Base-by-base conservation (phyloP, 2,797 vertebrate genomes). In the Mastacembelus armatus region DNA sequence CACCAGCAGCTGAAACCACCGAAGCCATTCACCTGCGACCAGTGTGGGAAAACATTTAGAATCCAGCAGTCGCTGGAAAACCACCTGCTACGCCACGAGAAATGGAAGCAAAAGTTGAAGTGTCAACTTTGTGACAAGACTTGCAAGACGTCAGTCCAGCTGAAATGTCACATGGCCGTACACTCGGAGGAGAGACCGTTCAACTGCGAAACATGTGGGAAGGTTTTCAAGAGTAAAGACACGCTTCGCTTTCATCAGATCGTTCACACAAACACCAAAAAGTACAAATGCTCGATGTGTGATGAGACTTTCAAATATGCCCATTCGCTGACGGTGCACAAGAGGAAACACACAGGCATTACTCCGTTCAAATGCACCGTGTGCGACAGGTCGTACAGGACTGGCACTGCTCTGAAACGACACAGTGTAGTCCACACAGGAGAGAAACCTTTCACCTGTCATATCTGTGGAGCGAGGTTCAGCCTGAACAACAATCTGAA, bases 161-260 rank as follows among this genome's bases (percentile, higher is more conserved):
- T 93, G 15, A 81, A 62, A 0, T 81, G 81, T 33, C 92, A 93
- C 85, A 87, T 86, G 84, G 74, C 88, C 18, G 86, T 92, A 1
- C 92, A 93, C 80, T 90, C 91, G 0, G 92, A 91, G 0, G 87
- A 90, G 10, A 61, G 90, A 0, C 91, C 91, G 0, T 94, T 88
- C 73, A 90, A 80, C 74, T 94, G 94, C 1, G 78, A 78, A 0
- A 90, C 91, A 0, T 94, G 93, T 2, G 90, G 89, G 22, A 94
- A 94, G 81, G 88, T 87, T 52, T 95, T 95, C 65, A 90, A 91
- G 72, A 93, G 92, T 8, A 91, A 91, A 48, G 87, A 91, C 76
- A 92, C 92, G 0, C 85, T 93, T 0, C 88, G 90, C 56, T 92
- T 90, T 64, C 94, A 94, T 29, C 88, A 91, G 79, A 89, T 88